A percentile compares a stretch with the other conserved stretches of the same genome.
Evolutionary conservation across 2,888 invertebrate genomes (phyloP).

Genomic region (Formica aserva): DNA sequence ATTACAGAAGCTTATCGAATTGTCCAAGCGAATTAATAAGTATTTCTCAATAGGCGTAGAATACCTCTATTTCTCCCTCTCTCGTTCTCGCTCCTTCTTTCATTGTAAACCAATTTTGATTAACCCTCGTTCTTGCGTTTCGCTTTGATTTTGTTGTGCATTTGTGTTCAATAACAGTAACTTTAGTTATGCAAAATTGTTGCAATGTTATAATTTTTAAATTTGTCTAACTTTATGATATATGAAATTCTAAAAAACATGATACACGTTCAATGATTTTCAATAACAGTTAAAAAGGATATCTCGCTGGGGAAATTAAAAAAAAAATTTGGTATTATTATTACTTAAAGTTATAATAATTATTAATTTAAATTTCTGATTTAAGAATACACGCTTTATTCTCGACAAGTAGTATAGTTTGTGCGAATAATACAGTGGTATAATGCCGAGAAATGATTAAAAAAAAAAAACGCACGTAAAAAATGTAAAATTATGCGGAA

Average conservation of each 20-base stretch:
- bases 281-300: slow-evolving; percentile 27
- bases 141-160: neutral
- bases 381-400: neutral
- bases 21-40: slow-evolving; percentile 28
- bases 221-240: neutral
- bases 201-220: neutral
- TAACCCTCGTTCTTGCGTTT: neutral
- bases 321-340: neutral
- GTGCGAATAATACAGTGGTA: neutral
- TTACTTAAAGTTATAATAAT: neutral
- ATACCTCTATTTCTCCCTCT: neutral
- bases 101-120: neutral
- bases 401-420: neutral
- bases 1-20: slow-evolving; percentile 46
- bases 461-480: neutral
- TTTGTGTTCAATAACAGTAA: neutral
- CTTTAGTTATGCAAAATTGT: neutral
- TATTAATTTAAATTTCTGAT: neutral
- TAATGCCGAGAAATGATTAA: neutral
- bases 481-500: slow-evolving; percentile 27
- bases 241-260: neutral
- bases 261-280: slow-evolving; percentile 4
- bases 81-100: neutral
- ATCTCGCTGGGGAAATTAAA: neutral
- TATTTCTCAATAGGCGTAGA: slow-evolving; percentile 2